Evolutionary conservation across 2,797 vertebrate species (phyloP).

Genomic region (Propithecus perrieri): DNA sequence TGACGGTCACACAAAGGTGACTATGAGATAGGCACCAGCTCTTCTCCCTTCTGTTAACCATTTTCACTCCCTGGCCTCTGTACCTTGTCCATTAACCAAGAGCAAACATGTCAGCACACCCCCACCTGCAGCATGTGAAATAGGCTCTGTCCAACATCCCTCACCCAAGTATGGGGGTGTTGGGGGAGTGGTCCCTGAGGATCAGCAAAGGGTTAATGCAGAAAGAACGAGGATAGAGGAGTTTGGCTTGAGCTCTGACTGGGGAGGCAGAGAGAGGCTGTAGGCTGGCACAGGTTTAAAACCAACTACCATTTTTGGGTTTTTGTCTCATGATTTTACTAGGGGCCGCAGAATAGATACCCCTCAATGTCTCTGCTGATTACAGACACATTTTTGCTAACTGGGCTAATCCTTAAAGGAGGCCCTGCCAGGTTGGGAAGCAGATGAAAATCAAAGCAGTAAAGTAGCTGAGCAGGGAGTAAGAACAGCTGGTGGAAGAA

Average conservation of each 20-base stretch:
- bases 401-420: constrained; percentile 46
- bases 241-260: constrained; percentile 63
- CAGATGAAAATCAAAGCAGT: constrained; percentile 45
- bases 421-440: background rate
- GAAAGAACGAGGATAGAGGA: constrained; percentile 38
- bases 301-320: background rate
- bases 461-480: background rate
- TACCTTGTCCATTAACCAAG: constrained; percentile 50
- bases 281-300: constrained; percentile 28
- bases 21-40: background rate
- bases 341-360: background rate
- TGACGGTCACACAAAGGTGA: constrained; percentile 12
- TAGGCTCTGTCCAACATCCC: constrained; percentile 59
- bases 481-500: constrained; percentile 58
- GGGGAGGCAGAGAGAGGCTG: constrained; percentile 21
- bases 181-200: constrained; percentile 79
- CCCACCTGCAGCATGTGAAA: constrained; percentile 55
- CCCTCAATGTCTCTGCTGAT: background rate
- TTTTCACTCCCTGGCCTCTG: constrained; percentile 43
- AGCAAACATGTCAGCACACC: constrained; percentile 45
- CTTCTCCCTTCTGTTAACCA: background rate
- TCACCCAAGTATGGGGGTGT: constrained; percentile 45
- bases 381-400: constrained; percentile 18
- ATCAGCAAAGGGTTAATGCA: constrained; percentile 64
- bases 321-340: constrained; percentile 59